Evolutionary conservation across 2,797 vertebrate genomes (phyloP), one percentile per base, ranked within the genome.

Genomic region (Synaphobranchus kaupii): DNA sequence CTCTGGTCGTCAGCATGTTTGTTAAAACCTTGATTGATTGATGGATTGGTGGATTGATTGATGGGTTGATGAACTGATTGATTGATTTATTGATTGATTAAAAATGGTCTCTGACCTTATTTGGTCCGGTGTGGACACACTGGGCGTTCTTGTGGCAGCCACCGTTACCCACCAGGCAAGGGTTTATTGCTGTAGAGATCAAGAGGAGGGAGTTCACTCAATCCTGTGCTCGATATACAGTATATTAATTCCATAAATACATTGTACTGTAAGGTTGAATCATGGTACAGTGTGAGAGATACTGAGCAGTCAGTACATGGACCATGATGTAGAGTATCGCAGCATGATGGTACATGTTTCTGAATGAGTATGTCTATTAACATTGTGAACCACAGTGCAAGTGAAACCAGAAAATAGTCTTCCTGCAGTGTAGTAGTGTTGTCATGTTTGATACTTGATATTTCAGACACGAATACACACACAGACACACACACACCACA

Each of bases 51-150:
- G 44, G 52, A 87, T 8, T n/a, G 66, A 17, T 22, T 12, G 3
- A 86, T 34, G 15, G 39, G 73, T 17, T 52, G 34, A 48, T 66
- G 4, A 22, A 3, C 3, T 20, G 54, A 84, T 22, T 58, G 52
- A 31, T 34, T 3, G 78, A 82, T 28, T 3, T 7, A 13, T 31
- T 78, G 50, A 87, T 7, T n/a, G 81, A n/a, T 22, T n/a, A 1
- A 56, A 10, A 56, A 83, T 17, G 25, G 25, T 56, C n/a, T 39
- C 94, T 95, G 90, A 98, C 98, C 95, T 98, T 96, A 88, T 99
- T 98, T 0, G 98, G 97, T 88, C 98, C 98, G 0, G 94, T 96
- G 81, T 99, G 98, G 0, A 97, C 94, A 84, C 98, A 99, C 68
- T 97, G 97, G 17, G 98, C 97, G 0, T 97, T 96, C 88, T 0